Evolutionary conservation across 2,113 vertebrate genomes (phyloP).

Genomic region (Stigmatopora nigra): DNA sequence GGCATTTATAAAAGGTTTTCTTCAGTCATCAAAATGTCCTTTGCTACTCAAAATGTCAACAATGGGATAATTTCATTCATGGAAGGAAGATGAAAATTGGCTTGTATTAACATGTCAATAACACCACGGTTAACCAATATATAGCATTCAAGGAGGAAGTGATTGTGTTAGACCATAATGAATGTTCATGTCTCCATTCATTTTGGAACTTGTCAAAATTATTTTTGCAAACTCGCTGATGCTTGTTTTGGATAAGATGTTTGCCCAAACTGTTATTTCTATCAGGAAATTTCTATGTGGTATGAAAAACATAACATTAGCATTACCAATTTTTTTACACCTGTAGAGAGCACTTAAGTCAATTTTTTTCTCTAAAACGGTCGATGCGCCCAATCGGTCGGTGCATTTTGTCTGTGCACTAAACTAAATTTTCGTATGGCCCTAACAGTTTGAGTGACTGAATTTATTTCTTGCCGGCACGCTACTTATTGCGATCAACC

Average conservation of each 20-base stretch:
- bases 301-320: background rate
- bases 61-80: constrained; percentile 40
- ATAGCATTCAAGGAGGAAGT: background rate
- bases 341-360: too few species aligned
- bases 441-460: too few species aligned
- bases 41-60: constrained; percentile 52
- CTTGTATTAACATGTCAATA: constrained; percentile 41
- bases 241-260: background rate
- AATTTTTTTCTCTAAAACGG: too few species aligned
- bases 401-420: too few species aligned
- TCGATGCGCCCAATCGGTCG: too few species aligned
- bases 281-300: background rate
- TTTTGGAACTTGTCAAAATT: background rate
- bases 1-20: constrained; percentile 59
- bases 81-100: constrained; percentile 23
- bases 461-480: too few species aligned
- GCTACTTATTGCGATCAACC: too few species aligned
- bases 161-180: background rate
- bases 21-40: constrained; percentile 27
- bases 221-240: background rate
- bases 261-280: background rate
- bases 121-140: constrained; percentile 14
- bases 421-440: too few species aligned
- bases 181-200: background rate
- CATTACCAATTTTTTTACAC: too few species aligned